Percentiles rank a stretch among this genome's conserved stretches.
These are phyloP conservation scores for Philaethria dido DNA, from an alignment of 2,888 invertebrate genomes.

Conservation along the genomic window DNA sequence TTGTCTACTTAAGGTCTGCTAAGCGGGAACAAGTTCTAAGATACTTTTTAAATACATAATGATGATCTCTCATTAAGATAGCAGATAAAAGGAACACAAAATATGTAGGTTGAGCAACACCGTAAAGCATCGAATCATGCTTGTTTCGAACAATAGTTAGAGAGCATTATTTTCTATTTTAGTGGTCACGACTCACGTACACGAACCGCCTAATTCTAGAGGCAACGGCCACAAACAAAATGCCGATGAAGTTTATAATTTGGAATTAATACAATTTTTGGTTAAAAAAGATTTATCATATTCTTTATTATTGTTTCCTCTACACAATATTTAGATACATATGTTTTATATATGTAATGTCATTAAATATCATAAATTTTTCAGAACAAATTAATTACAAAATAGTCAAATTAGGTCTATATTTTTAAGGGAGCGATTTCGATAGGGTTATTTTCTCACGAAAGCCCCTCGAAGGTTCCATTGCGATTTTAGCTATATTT, in stretches of 20 bases:
- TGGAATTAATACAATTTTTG: slow-evolving; percentile 3
- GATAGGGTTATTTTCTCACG: too few species aligned
- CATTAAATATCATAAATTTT: too few species aligned
- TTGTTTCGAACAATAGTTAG: slow-evolving; percentile 13
- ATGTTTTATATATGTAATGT: too few species aligned
- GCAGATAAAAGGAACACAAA: background rate
- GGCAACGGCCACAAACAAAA: slow-evolving; percentile 20
- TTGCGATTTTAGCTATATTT: too few species aligned
- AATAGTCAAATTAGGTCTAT: too few species aligned
- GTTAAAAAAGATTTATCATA: background rate
- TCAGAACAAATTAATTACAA: too few species aligned
- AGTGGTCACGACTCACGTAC: slow-evolving; percentile 33
- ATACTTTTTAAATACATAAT: too few species aligned
- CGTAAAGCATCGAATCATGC: background rate
- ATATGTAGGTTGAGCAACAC: slow-evolving; percentile 6
- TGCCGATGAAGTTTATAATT: background rate
- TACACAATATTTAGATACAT: background rate
- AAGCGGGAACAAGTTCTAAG: too few species aligned
- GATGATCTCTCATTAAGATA: background rate
- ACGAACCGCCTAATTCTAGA: slow-evolving; percentile 31
- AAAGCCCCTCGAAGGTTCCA: too few species aligned
- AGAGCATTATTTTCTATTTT: slow-evolving; percentile 31
- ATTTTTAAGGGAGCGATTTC: too few species aligned
- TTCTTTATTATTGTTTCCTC: background rate
- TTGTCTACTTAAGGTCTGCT: too few species aligned